A percentile compares a stretch with the other conserved stretches of the same genome.
Conservation (phyloP, 2,113 vertebrate genomes). For the Perca schrenkii region DNA sequence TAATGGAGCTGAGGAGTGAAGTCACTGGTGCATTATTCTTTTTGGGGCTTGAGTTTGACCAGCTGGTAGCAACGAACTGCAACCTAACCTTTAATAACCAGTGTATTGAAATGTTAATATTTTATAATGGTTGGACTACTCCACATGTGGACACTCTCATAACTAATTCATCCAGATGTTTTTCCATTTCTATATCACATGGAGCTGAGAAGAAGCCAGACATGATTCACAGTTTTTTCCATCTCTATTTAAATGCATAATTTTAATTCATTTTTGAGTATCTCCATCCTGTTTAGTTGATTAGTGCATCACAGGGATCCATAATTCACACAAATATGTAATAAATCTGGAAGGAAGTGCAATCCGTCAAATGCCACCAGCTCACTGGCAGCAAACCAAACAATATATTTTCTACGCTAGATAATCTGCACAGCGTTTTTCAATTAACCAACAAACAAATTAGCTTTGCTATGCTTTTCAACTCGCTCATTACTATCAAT, state of each 20-base stretch:
- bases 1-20: conserved; percentile 52
- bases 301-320: conserved; percentile 17
- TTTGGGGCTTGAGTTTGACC: conserved; percentile 18
- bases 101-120: conserved; percentile 75
- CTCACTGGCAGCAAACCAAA: conserved; percentile 39
- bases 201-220: conserved; percentile 16
- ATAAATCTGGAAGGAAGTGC: conserved; percentile 26
- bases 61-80: conserved; percentile 11
- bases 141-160: conserved; percentile 72
- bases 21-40: conserved; percentile 54
- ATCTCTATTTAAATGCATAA: conserved; percentile 19
- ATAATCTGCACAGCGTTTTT: conserved; percentile 42
- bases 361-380: conserved; percentile 44
- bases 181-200: conserved; percentile 33
- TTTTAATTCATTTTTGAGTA: conserved; percentile 4
- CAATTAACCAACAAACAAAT: conserved; percentile 63
- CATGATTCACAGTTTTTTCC: conserved; percentile 43
- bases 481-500: conserved; percentile 42
- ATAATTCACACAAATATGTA: conserved; percentile 48
- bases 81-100: conserved; percentile 59
- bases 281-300: conserved; percentile 30
- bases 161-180: conserved; percentile 75
- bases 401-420: conserved; percentile 35
- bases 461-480: conserved; percentile 56
- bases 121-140: conserved; percentile 62